Evolutionary conservation across 2,797 vertebrate genomes (phyloP), one percentile per base, ranked within the genome.

Genomic region (Artibeus jamaicensis): DNA sequence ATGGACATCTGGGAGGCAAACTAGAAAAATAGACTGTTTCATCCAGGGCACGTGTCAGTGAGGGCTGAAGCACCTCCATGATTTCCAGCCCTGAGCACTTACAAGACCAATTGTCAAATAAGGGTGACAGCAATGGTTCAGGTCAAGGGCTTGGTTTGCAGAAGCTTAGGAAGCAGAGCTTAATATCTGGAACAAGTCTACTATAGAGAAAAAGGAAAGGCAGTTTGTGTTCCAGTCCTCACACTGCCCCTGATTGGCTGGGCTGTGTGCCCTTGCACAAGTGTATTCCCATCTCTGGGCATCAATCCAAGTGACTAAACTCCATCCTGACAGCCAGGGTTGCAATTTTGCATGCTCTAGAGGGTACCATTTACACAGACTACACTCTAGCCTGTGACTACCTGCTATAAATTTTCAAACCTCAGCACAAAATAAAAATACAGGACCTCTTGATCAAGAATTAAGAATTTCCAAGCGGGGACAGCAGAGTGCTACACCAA

Each of bases 171-270:
- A 16, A 65, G 29, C 29, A 6, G 21, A 59, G 55, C 34, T 84
- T 89, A 85, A 37, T 86, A 86, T 93, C 76, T 73, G 37, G 29
- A 86, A 37, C 48, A 84, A 83, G 34, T 95, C 32, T 76, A 55
- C 6, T 26, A 26, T 37, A 91, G 65, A 82, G 71, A 94, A 86
- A 95, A 94, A 93, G 50, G 50, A 94, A 81, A 67, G 34, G 21
- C n/a, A 29, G 14, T 62, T 39, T 76, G 48, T 53, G 4, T 86
- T 87, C 79, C 83, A 53, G 42, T 95, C 44, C n/a, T 92, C 70
- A 62, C 62, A 57, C n/a, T 74, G 84, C 14, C 39, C 73, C 79
- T 74, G 57, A 87, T 79, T 86, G 42, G 8, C 70, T 67, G 34
- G 68, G 67, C 79, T 93, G 68, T 77, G 73, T 85, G 82, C 71